Base-by-base conservation (phyloP, 2,888 invertebrate species). In the Apoderus coryli region DNA sequence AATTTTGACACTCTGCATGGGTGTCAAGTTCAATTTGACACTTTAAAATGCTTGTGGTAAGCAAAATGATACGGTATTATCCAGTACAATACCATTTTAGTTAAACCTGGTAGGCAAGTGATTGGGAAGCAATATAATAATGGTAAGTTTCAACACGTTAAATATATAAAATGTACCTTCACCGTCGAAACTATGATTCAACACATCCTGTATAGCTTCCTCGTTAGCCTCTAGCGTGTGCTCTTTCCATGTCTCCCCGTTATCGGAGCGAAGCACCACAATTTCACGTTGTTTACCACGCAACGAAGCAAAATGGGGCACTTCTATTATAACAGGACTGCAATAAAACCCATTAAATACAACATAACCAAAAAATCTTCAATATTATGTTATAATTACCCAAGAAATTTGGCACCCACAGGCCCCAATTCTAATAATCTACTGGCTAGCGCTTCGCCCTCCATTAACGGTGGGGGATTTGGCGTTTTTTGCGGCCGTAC, bases 171-270 rank as follows among this genome's bases (percentile, higher is more conserved):
- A 31, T 38, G 37, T 53, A 73, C 76, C 76, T 63, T 76, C 76
- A 43, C 78, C 78, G 58, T 90, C 88, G 58, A 86, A 84, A 47
- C 86, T 84, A 52, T 90, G 89, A 52, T 88, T 86, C 35, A 96
- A 64, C 13, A 89, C 85, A 53, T 93, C 92, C 60, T 92, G 77
- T 16, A 88, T 76, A 27, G 82, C 80, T 50, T 88, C 84, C 52
- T 88, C 86, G 31, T 72, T 78, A 34, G 85, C 81, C 49, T 80
- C 76, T 36, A 85, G 58, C 19, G 79, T 78, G 55, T 98, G 98
- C 53, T 98, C 98, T 41, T 88, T 81, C 98, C 98, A 98, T 15
- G 84, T 88, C 57, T 96, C 93, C 10, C 98, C 98, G 48, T 95
- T 92, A 59, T 98, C 96, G 3, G 93, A 93, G 27, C 96, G 73